phyloP scores from a whole-genome alignment of 2,888 invertebrate species.

The Oligia strigilis region DNA sequence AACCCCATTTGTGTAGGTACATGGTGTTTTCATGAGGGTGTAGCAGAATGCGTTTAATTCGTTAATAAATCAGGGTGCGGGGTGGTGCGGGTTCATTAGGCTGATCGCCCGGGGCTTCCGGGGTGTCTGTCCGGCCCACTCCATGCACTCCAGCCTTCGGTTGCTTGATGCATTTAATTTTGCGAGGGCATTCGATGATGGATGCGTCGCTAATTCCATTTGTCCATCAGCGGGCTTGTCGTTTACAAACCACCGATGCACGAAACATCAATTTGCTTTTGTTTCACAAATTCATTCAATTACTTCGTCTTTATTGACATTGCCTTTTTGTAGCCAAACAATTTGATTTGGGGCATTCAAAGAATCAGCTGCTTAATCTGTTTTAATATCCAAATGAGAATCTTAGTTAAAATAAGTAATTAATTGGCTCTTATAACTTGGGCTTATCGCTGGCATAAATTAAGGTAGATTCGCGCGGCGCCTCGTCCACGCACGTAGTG shows the following conservation, averaged over 20 bases:
- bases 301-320: slow-evolving; percentile 24
- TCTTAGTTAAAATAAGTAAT: slow-evolving; percentile 87
- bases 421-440: slow-evolving; percentile 89
- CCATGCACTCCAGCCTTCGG: slow-evolving; percentile 79
- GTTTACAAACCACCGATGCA: slow-evolving; percentile 58
- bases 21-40: slow-evolving; percentile 84
- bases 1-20: slow-evolving; percentile 48
- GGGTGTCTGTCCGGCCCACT: slow-evolving; percentile 81
- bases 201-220: slow-evolving; percentile 79
- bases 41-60: slow-evolving; percentile 90
- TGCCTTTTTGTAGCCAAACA: neutral
- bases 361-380: slow-evolving; percentile 30
- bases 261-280: slow-evolving; percentile 59
- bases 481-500: slow-evolving; percentile 89
- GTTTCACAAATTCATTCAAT: slow-evolving; percentile 52
- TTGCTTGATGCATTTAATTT: slow-evolving; percentile 85
- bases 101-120: slow-evolving; percentile 88
- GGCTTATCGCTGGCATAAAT: slow-evolving; percentile 88
- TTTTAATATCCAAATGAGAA: slow-evolving; percentile 74
- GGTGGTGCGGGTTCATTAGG: slow-evolving; percentile 89
- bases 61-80: slow-evolving; percentile 90
- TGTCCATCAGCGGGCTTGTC: slow-evolving; percentile 64
- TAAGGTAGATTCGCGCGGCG: slow-evolving; percentile 85
- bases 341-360: slow-evolving; percentile 29
- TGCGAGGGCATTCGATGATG: slow-evolving; percentile 81